These are phyloP conservation scores for Zoanthus solanderi DNA, from an alignment of 92 coral and sea anemone species.

Conservation along the genomic window DNA sequence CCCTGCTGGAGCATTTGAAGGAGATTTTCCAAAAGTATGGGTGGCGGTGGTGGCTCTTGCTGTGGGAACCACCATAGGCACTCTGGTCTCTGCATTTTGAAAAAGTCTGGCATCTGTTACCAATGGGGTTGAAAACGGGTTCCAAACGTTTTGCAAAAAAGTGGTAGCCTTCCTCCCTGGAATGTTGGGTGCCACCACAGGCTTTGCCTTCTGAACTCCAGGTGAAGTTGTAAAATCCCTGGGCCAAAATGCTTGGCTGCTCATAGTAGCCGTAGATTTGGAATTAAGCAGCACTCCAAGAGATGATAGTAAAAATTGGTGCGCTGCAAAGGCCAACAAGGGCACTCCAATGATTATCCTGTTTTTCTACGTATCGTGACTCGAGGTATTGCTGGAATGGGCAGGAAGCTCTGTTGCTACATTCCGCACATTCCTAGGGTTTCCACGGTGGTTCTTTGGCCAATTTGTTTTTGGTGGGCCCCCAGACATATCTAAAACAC, in stretches of 20 bases:
- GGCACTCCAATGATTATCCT: neutral
- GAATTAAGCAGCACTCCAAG: neutral
- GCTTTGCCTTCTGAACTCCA: neutral
- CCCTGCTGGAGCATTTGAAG: conserved; percentile 1
- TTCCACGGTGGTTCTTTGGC: neutral
- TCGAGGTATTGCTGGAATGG: neutral
- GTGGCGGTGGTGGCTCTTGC: conserved; percentile 1
- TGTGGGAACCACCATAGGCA: conserved; percentile 24
- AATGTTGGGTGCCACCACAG: neutral
- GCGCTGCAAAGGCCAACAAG: neutral
- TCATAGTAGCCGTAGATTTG: neutral
- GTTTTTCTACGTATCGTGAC: neutral
- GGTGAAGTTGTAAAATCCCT: conserved; percentile 18
- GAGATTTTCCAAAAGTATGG: conserved; percentile 28
- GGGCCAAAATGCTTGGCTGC: conserved; percentile 23
- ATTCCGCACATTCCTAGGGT: too few species aligned
- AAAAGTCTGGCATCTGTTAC: neutral
- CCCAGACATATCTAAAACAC: neutral
- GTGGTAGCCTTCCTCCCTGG: neutral
- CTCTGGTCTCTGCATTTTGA: neutral
- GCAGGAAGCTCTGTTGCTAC: neutral
- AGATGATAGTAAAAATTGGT: neutral
- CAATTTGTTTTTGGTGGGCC: neutral
- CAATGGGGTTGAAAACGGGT: neutral
- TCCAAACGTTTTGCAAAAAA: neutral